These are phyloP conservation scores for Fopius arisanus DNA, from an alignment of 1,140 invertebrate species.

Conservation along the genomic window DNA sequence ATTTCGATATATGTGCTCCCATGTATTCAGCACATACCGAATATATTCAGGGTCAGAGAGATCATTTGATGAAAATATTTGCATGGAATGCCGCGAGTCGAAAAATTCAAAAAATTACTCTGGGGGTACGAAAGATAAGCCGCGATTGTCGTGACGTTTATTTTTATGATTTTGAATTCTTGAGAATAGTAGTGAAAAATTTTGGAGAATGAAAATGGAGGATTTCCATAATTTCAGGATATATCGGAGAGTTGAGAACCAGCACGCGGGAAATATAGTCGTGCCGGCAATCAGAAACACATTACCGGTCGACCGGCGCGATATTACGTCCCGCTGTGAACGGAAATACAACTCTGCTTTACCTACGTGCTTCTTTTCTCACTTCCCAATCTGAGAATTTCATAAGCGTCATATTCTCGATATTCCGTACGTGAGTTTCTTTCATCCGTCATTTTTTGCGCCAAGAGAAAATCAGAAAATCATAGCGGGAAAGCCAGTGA, in stretches of 20 bases:
- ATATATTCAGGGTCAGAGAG: too few relatives aligned
- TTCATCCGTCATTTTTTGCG: background rate
- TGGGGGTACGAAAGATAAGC: background rate
- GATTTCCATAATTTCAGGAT: background rate
- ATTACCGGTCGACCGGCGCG: slow-evolving; percentile 53
- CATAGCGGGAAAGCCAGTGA: too few relatives aligned
- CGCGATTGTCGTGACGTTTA: too few relatives aligned
- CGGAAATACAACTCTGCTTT: slow-evolving; percentile 43
- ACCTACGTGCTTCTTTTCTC: slow-evolving; percentile 23
- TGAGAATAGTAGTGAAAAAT: background rate
- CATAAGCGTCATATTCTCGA: background rate
- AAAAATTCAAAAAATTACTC: too few relatives aligned
- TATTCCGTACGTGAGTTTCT: background rate
- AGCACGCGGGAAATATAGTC: slow-evolving; percentile 45
- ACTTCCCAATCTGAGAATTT: slow-evolving; percentile 1
- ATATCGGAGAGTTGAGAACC: background rate
- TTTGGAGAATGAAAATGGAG: background rate
- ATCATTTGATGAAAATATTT: too few relatives aligned
- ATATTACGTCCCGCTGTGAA: slow-evolving; percentile 56
- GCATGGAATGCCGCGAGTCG: too few relatives aligned
- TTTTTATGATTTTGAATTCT: too few relatives aligned
- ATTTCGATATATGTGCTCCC: too few relatives aligned
- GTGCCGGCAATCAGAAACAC: slow-evolving; percentile 58
- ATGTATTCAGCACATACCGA: too few relatives aligned
- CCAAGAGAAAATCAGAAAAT: too few relatives aligned